These are phyloP conservation scores for Halcyon badia DNA, from an alignment of 2,797 vertebrate genomes.

Conservation along the genomic window DNA sequence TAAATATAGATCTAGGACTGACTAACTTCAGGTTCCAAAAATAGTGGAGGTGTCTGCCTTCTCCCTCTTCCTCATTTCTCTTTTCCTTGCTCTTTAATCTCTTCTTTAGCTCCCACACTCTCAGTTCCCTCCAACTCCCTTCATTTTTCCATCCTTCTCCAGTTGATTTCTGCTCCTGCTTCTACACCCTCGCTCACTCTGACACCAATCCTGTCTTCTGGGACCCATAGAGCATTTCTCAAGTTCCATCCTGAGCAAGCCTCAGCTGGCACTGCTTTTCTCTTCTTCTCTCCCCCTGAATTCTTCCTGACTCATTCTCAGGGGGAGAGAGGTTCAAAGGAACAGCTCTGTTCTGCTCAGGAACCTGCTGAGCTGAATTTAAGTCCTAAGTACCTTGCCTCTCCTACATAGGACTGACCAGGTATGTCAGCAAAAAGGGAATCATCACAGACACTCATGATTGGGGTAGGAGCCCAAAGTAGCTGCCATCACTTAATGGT, in stretches of 20 bases:
- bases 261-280: background rate
- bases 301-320: background rate
- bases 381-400: background rate
- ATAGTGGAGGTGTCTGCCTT: conserved; percentile 37
- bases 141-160: background rate
- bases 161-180: background rate
- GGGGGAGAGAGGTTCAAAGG: background rate
- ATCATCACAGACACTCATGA: background rate
- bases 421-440: background rate
- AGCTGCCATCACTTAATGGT: background rate
- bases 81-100: background rate
- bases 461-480: background rate
- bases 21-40: conserved; percentile 32
- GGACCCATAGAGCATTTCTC: background rate
- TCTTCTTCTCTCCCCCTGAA: background rate
- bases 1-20: conserved; percentile 51
- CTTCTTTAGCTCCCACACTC: background rate
- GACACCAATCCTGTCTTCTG: background rate
- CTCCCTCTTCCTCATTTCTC: conserved; percentile 5
- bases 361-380: background rate
- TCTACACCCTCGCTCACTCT: rapidly evolving
- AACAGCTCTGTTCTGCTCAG: background rate
- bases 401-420: background rate
- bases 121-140: background rate
- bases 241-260: background rate